Evolutionary conservation across 2,888 invertebrate species (phyloP), one percentile per base, ranked within the genome.

Genomic region (Lasioglossum morio): DNA sequence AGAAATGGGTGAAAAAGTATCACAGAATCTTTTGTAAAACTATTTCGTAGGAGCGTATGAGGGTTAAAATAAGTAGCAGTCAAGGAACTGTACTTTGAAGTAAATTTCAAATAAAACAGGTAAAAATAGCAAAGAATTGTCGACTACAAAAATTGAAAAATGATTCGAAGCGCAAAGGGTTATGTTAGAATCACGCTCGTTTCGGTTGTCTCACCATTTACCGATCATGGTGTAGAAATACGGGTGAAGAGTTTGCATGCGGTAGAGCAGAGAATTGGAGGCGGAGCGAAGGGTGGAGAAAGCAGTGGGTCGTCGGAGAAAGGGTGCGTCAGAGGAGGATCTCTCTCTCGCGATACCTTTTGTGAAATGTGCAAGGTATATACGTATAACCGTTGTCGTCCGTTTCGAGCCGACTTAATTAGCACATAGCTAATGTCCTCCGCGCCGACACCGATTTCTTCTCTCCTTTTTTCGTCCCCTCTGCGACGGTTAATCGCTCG

Each of bases 341-440:
- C 40, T 79, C 78, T 79, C 78, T 87, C 87, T 88, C 73, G 84
- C 84, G 85, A 74, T 82, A 86, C 86, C 87, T 87, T 91, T 92
- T 87, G 91, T 94, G 87, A 94, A 94, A 93, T 87, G 93, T 94
- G 93, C 90, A 92, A 85, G 85, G 85, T 87, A 85, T 88, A 82
- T 81, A 86, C 3, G 2, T 16, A 46, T 46, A 16, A 85, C 88
- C 86, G 87, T 83, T 85, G 87, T 81, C 84, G 78, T 72, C 86
- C 82, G 82, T 87, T 88, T 87, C 86, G 83, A 87, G 86, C 88
- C 81, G 88, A 91, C 92, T 94, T 46, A 94, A 94, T 94, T 94
- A 94, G 87, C 90, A 80, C 83, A 60, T 34, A 46, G 84, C 82
- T 90, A 90, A 37, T 86, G 77, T 82, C 88, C 77, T 73, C 53